These are phyloP conservation scores for Campaea margaritaria DNA, from an alignment of 2,888 invertebrate genomes.

Conservation along the genomic window DNA sequence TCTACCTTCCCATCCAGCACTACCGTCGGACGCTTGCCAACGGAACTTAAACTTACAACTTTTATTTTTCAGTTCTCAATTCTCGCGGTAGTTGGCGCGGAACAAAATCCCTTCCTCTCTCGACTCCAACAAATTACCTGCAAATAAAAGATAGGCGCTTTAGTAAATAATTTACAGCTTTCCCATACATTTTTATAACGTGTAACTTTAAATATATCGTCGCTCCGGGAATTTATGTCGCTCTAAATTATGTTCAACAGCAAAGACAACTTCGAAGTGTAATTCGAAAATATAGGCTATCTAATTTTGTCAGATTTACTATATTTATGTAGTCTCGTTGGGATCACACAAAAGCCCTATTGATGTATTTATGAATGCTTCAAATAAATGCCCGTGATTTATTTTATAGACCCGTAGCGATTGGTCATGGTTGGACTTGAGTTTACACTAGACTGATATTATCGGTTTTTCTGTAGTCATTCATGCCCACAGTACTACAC, in stretches of 20 bases:
- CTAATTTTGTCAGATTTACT: conserved; percentile 23
- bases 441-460: no score
- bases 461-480: no score
- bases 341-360: background rate
- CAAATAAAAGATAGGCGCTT: conserved; percentile 50
- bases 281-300: conserved; percentile 24
- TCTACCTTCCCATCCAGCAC: background rate
- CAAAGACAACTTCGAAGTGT: conserved; percentile 22
- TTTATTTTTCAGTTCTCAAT: conserved; percentile 51
- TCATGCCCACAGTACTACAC: no score
- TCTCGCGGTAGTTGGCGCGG: conserved; percentile 44
- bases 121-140: conserved; percentile 55
- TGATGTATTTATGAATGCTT: background rate
- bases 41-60: conserved; percentile 50
- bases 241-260: conserved; percentile 37
- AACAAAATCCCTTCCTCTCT: conserved; percentile 39
- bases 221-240: conserved; percentile 31
- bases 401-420: no score
- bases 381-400: no score
- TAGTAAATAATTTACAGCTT: conserved; percentile 36
- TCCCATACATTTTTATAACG: conserved; percentile 35
- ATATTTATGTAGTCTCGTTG: conserved; percentile 12
- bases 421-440: no score
- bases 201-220: conserved; percentile 36
- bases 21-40: conserved; percentile 41